These are phyloP conservation scores for Ictalurus furcatus DNA, from an alignment of 2,113 vertebrate species.

Conservation along the genomic window DNA sequence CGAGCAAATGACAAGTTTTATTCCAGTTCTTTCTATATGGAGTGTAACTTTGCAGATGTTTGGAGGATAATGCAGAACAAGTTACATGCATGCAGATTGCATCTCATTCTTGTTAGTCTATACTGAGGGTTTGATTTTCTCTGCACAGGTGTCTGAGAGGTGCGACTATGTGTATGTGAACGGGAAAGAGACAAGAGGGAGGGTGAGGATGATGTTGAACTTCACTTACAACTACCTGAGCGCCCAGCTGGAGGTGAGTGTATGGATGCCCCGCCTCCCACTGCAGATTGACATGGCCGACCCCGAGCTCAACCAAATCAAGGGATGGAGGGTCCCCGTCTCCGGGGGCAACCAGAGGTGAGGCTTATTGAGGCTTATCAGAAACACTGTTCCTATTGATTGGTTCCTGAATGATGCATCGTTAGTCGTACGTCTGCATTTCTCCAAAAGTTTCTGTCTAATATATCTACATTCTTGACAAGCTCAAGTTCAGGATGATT, in stretches of 20 bases:
- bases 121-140: not conserved
- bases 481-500: not conserved
- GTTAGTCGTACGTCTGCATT: not conserved
- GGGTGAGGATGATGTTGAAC: slow-evolving; percentile 79
- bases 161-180: slow-evolving; percentile 94
- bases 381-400: not conserved
- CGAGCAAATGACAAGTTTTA: not conserved
- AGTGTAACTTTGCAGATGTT: not conserved
- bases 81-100: not conserved
- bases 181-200: slow-evolving; percentile 90
- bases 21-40: not conserved
- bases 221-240: slow-evolving; percentile 91
- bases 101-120: not conserved
- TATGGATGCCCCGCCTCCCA: slow-evolving; percentile 92
- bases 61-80: not conserved
- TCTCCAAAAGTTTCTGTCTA: not conserved
- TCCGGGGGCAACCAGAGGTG: slow-evolving; percentile 71
- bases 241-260: slow-evolving; percentile 81
- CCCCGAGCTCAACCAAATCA: slow-evolving; percentile 93
- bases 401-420: not conserved
- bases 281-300: slow-evolving; percentile 90
- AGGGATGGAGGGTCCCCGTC: slow-evolving; percentile 89
- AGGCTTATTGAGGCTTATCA: not conserved
- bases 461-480: not conserved
- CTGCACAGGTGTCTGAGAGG: slow-evolving; percentile 83